Conservation (phyloP, 2,888 invertebrate genomes). For the Drosophila barbarae region DNA sequence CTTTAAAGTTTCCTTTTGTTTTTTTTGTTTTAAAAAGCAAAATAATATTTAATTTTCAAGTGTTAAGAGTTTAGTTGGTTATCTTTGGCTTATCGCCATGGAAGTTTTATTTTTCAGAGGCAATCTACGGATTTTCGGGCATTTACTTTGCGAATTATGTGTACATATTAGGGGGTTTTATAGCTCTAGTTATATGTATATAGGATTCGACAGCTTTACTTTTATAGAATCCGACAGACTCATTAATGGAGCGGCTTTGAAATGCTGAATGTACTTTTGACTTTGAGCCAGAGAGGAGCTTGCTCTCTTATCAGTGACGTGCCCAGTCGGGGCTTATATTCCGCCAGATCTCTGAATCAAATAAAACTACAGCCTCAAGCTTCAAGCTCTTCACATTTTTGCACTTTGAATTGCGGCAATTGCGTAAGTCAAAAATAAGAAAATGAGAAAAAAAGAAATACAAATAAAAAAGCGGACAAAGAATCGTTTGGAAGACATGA, state of each 20-base stretch:
- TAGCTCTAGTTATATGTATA: slow-evolving; percentile 9
- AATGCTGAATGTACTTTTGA: slow-evolving; percentile 36
- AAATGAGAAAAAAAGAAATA: background rate
- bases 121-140: slow-evolving; percentile 6
- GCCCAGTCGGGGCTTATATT: slow-evolving; percentile 9
- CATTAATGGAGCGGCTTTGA: background rate
- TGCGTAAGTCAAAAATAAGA: slow-evolving; percentile 32
- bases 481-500: slow-evolving; percentile 17
- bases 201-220: slow-evolving; percentile 18
- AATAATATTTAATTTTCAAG: background rate
- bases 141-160: background rate
- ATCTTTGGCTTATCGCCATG: slow-evolving; percentile 21
- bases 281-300: slow-evolving; percentile 22
- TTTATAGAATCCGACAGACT: background rate
- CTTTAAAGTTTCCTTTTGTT: too few relatives aligned
- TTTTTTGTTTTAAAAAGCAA: background rate
- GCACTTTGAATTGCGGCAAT: slow-evolving; percentile 28
- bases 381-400: slow-evolving; percentile 11
- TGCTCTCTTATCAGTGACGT: slow-evolving; percentile 43
- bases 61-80: background rate
- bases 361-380: background rate
- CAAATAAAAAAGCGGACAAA: slow-evolving; percentile 13
- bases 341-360: background rate
- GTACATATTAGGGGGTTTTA: background rate
- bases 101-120: slow-evolving; percentile 16